Percentiles rank a stretch among this genome's conserved stretches.
Evolutionary conservation across 2,113 vertebrate species (phyloP).

Genomic region (Gobio gobio): DNA sequence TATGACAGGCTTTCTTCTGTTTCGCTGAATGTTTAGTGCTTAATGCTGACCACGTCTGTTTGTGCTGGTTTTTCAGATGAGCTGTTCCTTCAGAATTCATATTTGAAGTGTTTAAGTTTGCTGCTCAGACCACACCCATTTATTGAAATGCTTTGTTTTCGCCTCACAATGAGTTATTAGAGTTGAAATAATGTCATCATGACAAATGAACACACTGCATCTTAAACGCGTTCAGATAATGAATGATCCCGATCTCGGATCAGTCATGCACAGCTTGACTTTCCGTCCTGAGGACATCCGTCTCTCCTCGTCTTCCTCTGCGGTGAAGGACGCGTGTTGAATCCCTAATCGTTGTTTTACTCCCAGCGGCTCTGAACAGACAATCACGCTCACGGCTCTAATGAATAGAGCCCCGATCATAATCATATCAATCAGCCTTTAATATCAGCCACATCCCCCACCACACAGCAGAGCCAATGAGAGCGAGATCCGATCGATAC

Average conservation of each 20-base stretch:
- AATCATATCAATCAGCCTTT: constrained; percentile 62
- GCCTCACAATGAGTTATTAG: neutral
- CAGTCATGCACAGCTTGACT: neutral
- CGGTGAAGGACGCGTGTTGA: neutral
- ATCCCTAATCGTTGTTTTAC: neutral
- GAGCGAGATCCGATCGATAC: constrained; percentile 48
- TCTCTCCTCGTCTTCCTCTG: neutral
- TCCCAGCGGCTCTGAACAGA: neutral
- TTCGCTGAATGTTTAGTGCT: no score
- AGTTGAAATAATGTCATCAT: neutral
- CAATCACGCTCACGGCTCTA: constrained; percentile 20
- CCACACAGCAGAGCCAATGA: constrained; percentile 63
- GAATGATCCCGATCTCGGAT: neutral
- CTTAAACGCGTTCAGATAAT: neutral
- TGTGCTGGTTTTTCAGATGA: neutral
- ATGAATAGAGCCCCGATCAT: constrained; percentile 62
- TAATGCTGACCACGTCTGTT: no score
- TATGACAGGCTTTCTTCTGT: no score
- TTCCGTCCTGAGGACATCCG: neutral
- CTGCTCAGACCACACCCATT: neutral
- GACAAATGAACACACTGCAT: neutral
- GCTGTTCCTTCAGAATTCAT: neutral
- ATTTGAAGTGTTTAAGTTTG: neutral
- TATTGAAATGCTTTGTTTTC: neutral
- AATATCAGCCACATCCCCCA: constrained; percentile 55